Conservation (phyloP, 2,888 invertebrate genomes). For the Drosophila gaucha region DNA sequence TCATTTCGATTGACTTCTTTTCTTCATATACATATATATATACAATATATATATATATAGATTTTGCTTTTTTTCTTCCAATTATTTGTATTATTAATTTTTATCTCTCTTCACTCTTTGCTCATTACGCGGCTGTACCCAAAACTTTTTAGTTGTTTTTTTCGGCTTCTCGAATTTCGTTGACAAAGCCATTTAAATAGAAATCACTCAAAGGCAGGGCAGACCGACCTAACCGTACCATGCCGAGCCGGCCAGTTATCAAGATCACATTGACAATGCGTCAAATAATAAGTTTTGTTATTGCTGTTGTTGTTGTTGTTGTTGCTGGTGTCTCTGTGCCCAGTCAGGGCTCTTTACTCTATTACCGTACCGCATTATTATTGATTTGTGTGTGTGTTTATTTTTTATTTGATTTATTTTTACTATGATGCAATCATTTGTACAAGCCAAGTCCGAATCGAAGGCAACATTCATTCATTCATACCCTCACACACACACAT, state of each 20-base stretch:
- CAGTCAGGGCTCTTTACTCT: constrained; percentile 56
- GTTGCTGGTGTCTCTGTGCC: constrained; percentile 14
- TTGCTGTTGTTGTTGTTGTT: constrained; percentile 34
- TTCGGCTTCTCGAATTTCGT: constrained; percentile 67
- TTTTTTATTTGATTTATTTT: constrained; percentile 47
- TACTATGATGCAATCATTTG: constrained; percentile 76
- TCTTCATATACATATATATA: neutral
- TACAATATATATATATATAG: neutral
- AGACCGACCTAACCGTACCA: constrained; percentile 8
- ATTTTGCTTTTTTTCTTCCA: constrained; percentile 28
- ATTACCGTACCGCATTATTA: constrained; percentile 57
- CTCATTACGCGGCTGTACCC: constrained; percentile 62
- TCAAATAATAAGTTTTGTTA: constrained; percentile 71
- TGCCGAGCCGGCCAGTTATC: constrained; percentile 60
- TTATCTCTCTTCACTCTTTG: constrained; percentile 74
- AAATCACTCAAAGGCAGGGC: constrained; percentile 71
- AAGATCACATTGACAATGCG: constrained; percentile 80
- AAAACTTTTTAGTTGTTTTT: constrained; percentile 57
- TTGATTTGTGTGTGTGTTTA: constrained; percentile 31
- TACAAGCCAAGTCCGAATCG: constrained; percentile 27
- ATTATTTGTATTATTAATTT: constrained; percentile 68
- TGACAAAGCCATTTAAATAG: constrained; percentile 83
- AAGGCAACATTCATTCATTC: constrained; percentile 61
- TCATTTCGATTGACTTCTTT: constrained; percentile 55
- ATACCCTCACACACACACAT: constrained; percentile 12